Percentiles rank a stretch among this genome's conserved stretches.
Evolutionary conservation across 2,888 invertebrate genomes (phyloP).

Genomic region (Papilio demoleus): DNA sequence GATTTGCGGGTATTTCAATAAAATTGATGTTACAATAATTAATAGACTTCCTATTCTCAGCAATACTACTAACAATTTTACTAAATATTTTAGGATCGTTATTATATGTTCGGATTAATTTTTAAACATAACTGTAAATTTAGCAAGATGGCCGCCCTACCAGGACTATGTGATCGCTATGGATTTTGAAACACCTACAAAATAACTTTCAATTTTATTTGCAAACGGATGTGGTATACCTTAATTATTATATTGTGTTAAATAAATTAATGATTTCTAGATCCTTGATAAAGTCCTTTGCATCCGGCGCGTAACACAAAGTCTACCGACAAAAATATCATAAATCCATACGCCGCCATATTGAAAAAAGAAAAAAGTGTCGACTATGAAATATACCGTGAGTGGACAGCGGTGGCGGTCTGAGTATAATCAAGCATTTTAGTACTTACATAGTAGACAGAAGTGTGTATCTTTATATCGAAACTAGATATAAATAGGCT

Average conservation of each 20-base stretch:
- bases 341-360: slow-evolving; percentile 68
- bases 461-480: background rate
- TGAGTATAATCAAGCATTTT: background rate
- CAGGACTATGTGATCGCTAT: background rate
- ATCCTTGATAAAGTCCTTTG: slow-evolving; percentile 45
- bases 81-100: no score
- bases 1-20: no score
- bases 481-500: background rate
- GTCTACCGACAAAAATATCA: slow-evolving; percentile 72
- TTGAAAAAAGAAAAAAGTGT: slow-evolving; percentile 68
- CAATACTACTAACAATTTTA: no score
- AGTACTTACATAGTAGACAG: background rate
- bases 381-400: slow-evolving; percentile 73
- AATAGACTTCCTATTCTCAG: no score
- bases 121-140: no score
- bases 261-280: slow-evolving; percentile 8
- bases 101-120: no score
- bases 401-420: slow-evolving; percentile 51
- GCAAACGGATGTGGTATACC: background rate
- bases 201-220: no score
- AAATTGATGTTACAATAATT: no score
- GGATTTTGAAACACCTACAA: background rate
- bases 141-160: no score
- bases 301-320: slow-evolving; percentile 50
- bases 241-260: background rate